Conservation (phyloP, 2,888 invertebrate species). For the Lepidocyrtoides sp. region DNA sequence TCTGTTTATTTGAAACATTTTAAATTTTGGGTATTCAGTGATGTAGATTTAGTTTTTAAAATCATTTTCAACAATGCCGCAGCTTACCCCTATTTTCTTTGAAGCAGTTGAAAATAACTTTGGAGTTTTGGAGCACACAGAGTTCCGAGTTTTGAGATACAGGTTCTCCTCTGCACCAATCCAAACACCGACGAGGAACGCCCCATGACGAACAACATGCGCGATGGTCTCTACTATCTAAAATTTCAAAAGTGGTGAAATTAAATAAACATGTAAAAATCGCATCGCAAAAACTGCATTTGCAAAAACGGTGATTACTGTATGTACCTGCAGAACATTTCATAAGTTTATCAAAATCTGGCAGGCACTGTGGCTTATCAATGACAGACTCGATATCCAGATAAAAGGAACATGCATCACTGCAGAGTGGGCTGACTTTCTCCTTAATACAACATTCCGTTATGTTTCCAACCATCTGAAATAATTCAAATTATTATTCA, state of each 20-base stretch:
- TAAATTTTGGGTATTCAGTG: too few relatives aligned
- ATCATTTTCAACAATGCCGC: too few relatives aligned
- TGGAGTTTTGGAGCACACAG: slow-evolving; percentile 92
- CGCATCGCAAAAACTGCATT: too few relatives aligned
- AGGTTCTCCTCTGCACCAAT: slow-evolving; percentile 94
- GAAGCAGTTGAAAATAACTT: slow-evolving; percentile 93
- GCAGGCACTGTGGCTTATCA: slow-evolving; percentile 93
- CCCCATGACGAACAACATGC: slow-evolving; percentile 93
- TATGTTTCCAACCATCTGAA: slow-evolving; percentile 89
- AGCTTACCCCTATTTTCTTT: slow-evolving; percentile 90
- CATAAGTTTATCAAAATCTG: slow-evolving; percentile 95
- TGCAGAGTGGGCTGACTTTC: slow-evolving; percentile 93
- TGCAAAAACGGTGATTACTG: too few relatives aligned
- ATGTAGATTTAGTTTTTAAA: too few relatives aligned
- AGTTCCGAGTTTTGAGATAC: slow-evolving; percentile 89
- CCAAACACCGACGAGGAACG: slow-evolving; percentile 93
- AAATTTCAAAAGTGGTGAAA: slow-evolving; percentile 21
- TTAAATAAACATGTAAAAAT: neutral
- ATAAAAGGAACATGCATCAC: slow-evolving; percentile 94
- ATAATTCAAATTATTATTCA: slow-evolving; percentile 66
- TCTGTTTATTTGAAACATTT: slow-evolving; percentile 87
- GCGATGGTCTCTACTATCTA: slow-evolving; percentile 91
- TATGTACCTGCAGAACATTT: slow-evolving; percentile 94
- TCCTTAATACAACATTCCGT: slow-evolving; percentile 93
- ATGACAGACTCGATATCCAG: slow-evolving; percentile 94